These are phyloP conservation scores for Oscheius myriophilus DNA, from an alignment of 2,888 invertebrate genomes.

Conservation along the genomic window DNA sequence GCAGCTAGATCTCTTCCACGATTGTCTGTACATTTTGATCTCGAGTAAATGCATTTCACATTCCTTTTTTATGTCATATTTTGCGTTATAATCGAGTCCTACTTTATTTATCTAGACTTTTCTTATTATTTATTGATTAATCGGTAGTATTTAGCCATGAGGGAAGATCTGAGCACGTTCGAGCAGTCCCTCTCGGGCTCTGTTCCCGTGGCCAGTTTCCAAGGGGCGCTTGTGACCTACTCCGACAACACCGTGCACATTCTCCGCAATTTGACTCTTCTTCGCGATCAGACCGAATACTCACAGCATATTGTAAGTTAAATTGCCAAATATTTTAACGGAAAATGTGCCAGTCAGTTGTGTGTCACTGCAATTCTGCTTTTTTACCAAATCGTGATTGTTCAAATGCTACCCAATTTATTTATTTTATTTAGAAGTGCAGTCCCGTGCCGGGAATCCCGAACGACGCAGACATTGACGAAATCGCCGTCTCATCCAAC, in stretches of 20 bases:
- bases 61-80: background rate
- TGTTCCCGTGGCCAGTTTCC: constrained; percentile 1
- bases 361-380: too few relatives aligned
- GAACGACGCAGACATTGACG: background rate
- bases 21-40: constrained; percentile 7
- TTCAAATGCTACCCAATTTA: too few relatives aligned
- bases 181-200: background rate
- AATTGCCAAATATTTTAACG: too few relatives aligned
- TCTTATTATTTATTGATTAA: background rate
- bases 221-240: background rate
- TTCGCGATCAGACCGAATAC: constrained; percentile 2
- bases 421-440: background rate
- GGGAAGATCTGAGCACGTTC: constrained; percentile 2
- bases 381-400: too few relatives aligned
- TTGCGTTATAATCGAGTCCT: background rate
- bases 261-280: constrained; percentile 1
- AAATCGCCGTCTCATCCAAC: background rate
- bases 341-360: background rate
- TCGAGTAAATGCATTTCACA: constrained; percentile 12
- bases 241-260: background rate
- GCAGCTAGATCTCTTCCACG: background rate
- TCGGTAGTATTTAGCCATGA: background rate
- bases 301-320: constrained; percentile 8
- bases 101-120: background rate
- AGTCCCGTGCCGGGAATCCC: constrained; percentile 8